Conservation (phyloP, 2,797 vertebrate species). For the Gastrophryne carolinensis region DNA sequence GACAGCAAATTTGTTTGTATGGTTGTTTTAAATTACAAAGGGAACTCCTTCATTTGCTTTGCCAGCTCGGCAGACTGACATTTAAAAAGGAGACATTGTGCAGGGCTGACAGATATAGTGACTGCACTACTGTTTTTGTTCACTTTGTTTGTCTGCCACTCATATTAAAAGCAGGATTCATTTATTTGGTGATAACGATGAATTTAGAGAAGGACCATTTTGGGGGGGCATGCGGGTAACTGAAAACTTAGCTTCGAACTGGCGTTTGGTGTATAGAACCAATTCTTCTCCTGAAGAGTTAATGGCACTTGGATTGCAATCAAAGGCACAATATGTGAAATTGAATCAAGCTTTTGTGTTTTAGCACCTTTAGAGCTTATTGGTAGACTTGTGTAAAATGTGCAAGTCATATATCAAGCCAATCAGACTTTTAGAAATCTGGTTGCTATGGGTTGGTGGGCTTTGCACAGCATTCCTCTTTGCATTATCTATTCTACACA, state of each 20-base stretch:
- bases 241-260: slow-evolving; percentile 11
- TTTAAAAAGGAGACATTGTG: slow-evolving; percentile 24
- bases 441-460: background rate
- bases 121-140: slow-evolving; percentile 4
- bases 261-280: too few species aligned
- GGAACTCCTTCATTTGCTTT: slow-evolving; percentile 51
- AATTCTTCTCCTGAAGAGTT: too few species aligned
- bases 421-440: background rate
- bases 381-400: background rate
- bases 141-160: slow-evolving; percentile 24
- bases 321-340: background rate
- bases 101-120: slow-evolving; percentile 4
- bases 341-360: background rate
- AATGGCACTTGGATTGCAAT: background rate
- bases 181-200: slow-evolving; percentile 23
- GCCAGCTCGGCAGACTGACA: slow-evolving; percentile 56
- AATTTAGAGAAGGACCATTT: slow-evolving; percentile 2
- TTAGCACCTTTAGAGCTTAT: slow-evolving; percentile 9
- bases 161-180: slow-evolving; percentile 31
- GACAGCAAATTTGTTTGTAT: slow-evolving; percentile 61
- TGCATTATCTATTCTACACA: background rate
- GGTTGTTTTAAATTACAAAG: slow-evolving; percentile 59
- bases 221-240: too few species aligned
- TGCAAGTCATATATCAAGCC: background rate
- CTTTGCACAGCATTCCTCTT: background rate